These are phyloP conservation scores for Anaspis maculata DNA, from an alignment of 2,888 invertebrate genomes.

Conservation along the genomic window DNA sequence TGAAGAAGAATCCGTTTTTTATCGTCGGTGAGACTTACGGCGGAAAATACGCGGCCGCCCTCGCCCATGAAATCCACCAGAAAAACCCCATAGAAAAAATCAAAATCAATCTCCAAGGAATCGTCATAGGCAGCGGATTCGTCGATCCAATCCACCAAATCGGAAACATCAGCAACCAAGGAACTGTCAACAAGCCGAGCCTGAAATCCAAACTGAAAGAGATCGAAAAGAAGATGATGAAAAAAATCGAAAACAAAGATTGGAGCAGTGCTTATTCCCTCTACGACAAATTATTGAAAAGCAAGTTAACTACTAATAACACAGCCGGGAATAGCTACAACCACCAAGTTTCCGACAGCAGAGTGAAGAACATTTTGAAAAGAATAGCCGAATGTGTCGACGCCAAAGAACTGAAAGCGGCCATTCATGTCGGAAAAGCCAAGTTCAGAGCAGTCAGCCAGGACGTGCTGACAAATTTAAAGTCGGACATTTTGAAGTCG, in stretches of 20 bases:
- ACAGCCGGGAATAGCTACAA: too few species aligned
- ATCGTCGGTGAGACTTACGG: slow-evolving; percentile 87
- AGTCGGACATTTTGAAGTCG: slow-evolving; percentile 72
- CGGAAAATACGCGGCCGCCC: slow-evolving; percentile 68
- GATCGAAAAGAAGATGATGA: slow-evolving; percentile 50
- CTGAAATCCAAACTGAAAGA: slow-evolving; percentile 52
- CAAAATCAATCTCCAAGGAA: slow-evolving; percentile 62
- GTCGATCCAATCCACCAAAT: slow-evolving; percentile 72
- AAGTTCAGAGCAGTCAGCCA: slow-evolving; percentile 53
- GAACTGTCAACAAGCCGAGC: slow-evolving; percentile 62
- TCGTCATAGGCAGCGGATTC: slow-evolving; percentile 73
- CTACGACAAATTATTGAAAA: slow-evolving; percentile 64
- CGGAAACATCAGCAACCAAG: slow-evolving; percentile 70
- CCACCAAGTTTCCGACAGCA: slow-evolving; percentile 55
- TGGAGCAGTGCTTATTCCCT: slow-evolving; percentile 62
- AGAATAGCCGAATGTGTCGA: slow-evolving; percentile 58
- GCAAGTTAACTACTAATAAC: too few species aligned
- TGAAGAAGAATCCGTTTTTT: slow-evolving; percentile 69
- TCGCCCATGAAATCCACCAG: slow-evolving; percentile 63
- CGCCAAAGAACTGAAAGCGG: slow-evolving; percentile 52
- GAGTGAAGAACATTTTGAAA: slow-evolving; percentile 46
- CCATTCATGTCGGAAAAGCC: slow-evolving; percentile 78
- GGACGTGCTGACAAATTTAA: slow-evolving; percentile 62
- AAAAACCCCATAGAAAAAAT: slow-evolving; percentile 50
- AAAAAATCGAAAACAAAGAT: slow-evolving; percentile 54